phyloP scores from a whole-genome alignment of 2,888 invertebrate species.

The Lasioglossum oenotherae region DNA sequence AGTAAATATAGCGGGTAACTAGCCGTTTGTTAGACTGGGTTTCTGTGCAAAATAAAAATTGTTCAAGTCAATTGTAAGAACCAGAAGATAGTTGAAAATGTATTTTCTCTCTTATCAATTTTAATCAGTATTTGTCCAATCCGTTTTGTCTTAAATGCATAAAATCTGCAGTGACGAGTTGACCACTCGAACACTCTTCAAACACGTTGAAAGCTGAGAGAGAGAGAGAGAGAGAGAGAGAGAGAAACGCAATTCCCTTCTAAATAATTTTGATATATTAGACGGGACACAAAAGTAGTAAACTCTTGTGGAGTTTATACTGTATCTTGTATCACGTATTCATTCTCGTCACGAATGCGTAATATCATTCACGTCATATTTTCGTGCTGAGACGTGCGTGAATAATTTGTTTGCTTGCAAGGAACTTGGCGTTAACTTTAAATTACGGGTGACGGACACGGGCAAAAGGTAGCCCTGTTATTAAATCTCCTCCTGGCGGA shows the following conservation, averaged over 20 bases:
- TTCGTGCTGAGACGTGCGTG: neutral
- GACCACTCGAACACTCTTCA: no score
- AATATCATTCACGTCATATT: neutral
- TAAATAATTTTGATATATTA: neutral
- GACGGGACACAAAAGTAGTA: no score
- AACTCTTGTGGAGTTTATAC: neutral
- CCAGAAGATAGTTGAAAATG: neutral
- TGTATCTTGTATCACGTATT: neutral
- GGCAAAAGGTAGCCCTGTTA: constrained; percentile 44
- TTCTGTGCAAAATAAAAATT: neutral
- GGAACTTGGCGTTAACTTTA: constrained; percentile 20
- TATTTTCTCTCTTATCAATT: neutral
- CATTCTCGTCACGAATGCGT: neutral
- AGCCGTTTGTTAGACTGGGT: neutral
- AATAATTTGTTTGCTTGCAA: neutral
- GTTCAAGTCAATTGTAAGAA: neutral
- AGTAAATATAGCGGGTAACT: neutral
- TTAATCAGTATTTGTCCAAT: neutral
- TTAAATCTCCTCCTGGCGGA: constrained; percentile 42
- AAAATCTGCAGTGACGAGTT: no score
- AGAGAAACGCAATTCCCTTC: no score
- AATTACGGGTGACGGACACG: constrained; percentile 21
- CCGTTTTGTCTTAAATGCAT: no score
- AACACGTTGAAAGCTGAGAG: no score
- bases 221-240: no score